phyloP scores from a whole-genome alignment of 2,797 vertebrate species.

The Parambassis ranga region DNA sequence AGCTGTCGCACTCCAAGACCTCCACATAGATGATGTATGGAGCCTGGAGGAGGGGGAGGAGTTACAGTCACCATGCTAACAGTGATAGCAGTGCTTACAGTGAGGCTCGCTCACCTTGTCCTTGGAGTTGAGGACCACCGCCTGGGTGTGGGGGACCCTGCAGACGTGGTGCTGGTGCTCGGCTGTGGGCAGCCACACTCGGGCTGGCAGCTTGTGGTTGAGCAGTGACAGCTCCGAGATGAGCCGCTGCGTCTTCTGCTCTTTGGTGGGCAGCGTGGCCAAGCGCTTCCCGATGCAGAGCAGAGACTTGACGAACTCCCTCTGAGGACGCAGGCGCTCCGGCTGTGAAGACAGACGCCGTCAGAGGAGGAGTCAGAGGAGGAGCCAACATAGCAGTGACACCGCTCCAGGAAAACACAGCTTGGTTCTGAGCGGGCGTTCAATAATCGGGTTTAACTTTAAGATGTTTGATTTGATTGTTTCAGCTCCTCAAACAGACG shows the following conservation, averaged over 20 bases:
- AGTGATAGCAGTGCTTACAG: too few relatives aligned
- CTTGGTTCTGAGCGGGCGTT: too few relatives aligned
- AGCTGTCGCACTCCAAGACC: conserved; percentile 92
- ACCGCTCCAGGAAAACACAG: too few relatives aligned
- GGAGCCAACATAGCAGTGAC: too few relatives aligned
- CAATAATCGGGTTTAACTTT: too few relatives aligned
- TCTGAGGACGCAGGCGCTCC: conserved; percentile 89
- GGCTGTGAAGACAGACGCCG: conserved; percentile 78
- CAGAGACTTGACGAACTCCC: conserved; percentile 94
- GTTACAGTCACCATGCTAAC: too few relatives aligned
- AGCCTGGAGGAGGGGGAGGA: conserved; percentile 74
- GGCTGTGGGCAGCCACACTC: conserved; percentile 92
- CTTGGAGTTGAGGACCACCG: conserved; percentile 95
- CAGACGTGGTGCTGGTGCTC: conserved; percentile 85
- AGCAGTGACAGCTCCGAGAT: conserved; percentile 93
- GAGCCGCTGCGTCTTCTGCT: conserved; percentile 94
- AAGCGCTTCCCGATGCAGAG: conserved; percentile 92
- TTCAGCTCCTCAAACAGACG: too few relatives aligned
- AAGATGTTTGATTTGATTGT: too few relatives aligned
- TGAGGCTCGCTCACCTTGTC: conserved; percentile 82
- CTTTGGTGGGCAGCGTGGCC: conserved; percentile 93
- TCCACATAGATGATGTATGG: conserved; percentile 96
- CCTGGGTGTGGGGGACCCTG: conserved; percentile 87
- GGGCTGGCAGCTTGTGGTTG: conserved; percentile 92
- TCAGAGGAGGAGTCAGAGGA: neutral